Percentiles rank a stretch among this genome's conserved stretches.
phyloP scores from a whole-genome alignment of 1,140 invertebrate genomes.

The Cherax quadricarinatus region DNA sequence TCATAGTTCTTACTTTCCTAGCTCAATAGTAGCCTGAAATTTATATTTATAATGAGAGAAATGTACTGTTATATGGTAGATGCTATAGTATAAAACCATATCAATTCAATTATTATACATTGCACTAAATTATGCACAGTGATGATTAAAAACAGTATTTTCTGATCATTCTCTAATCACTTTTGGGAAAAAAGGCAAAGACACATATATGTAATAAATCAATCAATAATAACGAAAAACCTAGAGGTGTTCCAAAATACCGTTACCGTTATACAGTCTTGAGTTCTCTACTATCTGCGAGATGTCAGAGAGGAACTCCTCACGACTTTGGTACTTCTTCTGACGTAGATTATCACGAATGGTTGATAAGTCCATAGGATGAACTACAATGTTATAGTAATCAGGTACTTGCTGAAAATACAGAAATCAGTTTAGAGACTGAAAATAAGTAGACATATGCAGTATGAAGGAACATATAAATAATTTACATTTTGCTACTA shows the following conservation, averaged over 20 bases:
- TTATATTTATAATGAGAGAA: no score
- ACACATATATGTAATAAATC: no score
- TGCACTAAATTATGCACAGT: no score
- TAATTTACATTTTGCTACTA: no score
- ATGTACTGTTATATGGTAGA: no score
- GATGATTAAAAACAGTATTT: no score
- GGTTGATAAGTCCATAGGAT: slow-evolving; percentile 98
- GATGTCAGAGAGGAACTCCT: slow-evolving; percentile 96
- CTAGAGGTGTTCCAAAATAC: background rate
- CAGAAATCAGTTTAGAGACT: background rate
- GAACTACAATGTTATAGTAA: slow-evolving; percentile 93
- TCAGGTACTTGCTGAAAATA: slow-evolving; percentile 86
- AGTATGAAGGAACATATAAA: background rate
- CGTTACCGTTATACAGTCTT: slow-evolving; percentile 89
- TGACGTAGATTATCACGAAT: slow-evolving; percentile 94
- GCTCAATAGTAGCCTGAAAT: no score
- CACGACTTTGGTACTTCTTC: slow-evolving; percentile 94
- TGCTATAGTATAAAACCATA: no score
- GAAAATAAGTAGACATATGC: background rate
- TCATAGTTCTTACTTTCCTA: no score
- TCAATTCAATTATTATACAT: no score
- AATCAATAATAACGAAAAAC: background rate
- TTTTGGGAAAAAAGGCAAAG: no score
- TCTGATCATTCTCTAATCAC: no score
- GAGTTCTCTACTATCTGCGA: slow-evolving; percentile 98